Evolutionary conservation across 2,888 invertebrate genomes (phyloP).

Genomic region (Cactoblastis cactorum): DNA sequence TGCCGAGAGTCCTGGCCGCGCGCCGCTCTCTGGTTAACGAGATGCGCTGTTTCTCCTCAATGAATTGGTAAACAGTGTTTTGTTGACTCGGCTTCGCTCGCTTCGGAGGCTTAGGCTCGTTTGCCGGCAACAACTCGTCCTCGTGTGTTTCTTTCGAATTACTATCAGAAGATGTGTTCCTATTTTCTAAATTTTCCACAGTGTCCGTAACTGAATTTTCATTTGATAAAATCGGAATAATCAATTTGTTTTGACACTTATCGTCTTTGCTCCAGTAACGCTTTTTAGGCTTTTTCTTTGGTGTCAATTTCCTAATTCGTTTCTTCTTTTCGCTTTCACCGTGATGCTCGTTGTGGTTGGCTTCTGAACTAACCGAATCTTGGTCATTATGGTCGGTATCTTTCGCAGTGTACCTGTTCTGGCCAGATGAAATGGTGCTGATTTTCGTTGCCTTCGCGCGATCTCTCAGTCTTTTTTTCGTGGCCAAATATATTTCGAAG

Average conservation of each 20-base stretch:
- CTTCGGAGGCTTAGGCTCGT: constrained; percentile 50
- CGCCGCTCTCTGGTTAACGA: constrained; percentile 95
- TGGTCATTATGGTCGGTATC: constrained; percentile 79
- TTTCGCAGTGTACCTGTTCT: constrained; percentile 68
- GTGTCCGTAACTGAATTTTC: constrained; percentile 69
- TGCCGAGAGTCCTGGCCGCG: constrained; percentile 96
- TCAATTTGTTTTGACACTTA: constrained; percentile 67
- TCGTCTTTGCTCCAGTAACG: constrained; percentile 76
- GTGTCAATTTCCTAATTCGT: constrained; percentile 50
- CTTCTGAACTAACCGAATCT: constrained; percentile 91
- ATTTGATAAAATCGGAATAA: constrained; percentile 66
- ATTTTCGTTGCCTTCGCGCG: constrained; percentile 90
- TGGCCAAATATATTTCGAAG: constrained; percentile 96
- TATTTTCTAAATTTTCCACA: constrained; percentile 56
- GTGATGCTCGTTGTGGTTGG: constrained; percentile 85
- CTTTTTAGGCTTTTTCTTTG: constrained; percentile 76
- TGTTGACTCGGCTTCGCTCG: constrained; percentile 55
- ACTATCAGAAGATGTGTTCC: constrained; percentile 70
- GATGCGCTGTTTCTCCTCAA: constrained; percentile 93
- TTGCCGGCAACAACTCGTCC: constrained; percentile 53
- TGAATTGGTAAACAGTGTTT: constrained; percentile 89
- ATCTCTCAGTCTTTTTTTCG: constrained; percentile 89
- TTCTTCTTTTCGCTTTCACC: constrained; percentile 64
- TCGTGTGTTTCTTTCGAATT: constrained; percentile 72
- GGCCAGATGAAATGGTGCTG: constrained; percentile 81